Percentiles rank a stretch among this genome's conserved stretches.
These are phyloP conservation scores for Drosophila anceps DNA, from an alignment of 2,888 invertebrate species.

Conservation along the genomic window DNA sequence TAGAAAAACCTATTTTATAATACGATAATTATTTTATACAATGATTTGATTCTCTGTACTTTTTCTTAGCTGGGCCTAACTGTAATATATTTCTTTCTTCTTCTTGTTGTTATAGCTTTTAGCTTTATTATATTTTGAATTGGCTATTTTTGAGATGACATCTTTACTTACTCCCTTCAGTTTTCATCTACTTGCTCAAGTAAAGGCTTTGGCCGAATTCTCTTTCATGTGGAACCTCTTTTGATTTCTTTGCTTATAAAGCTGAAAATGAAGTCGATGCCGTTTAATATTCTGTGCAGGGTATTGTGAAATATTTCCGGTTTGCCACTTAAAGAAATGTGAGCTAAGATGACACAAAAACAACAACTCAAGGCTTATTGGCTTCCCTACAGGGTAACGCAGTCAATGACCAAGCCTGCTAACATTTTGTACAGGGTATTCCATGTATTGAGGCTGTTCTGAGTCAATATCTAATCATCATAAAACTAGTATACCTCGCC, in stretches of 20 bases:
- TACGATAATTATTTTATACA: no score
- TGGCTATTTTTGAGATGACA: neutral
- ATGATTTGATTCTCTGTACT: neutral
- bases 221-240: neutral
- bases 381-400: neutral
- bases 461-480: no score
- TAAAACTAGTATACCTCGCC: neutral
- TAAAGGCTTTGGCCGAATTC: neutral
- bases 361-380: neutral
- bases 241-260: neutral
- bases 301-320: slow-evolving; percentile 4
- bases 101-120: neutral
- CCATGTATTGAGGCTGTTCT: neutral
- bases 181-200: neutral
- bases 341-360: neutral
- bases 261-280: neutral
- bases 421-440: neutral
- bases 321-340: neutral
- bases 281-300: neutral
- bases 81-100: neutral
- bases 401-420: neutral
- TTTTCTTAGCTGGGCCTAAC: neutral
- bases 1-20: neutral
- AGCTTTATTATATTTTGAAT: neutral
- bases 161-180: neutral